Conservation (phyloP, 2,113 vertebrate genomes). For the Erythrolamprus reginae region DNA sequence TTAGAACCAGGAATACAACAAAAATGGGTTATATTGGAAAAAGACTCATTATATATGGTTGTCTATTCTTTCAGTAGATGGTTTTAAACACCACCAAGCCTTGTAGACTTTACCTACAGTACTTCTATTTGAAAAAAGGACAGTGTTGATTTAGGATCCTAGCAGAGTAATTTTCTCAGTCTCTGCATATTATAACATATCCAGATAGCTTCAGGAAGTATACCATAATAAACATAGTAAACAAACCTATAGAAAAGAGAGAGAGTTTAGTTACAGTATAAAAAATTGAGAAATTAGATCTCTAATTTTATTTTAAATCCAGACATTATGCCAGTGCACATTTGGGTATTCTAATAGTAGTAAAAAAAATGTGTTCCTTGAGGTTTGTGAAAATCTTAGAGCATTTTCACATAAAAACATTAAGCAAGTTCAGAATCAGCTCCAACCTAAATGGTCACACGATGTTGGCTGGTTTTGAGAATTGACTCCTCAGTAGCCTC, state of each 20-base stretch:
- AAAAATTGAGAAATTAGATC: not conserved
- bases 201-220: not conserved
- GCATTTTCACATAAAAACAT: not conserved
- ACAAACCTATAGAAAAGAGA: not conserved
- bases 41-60: not conserved
- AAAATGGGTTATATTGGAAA: not conserved
- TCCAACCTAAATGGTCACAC: not conserved
- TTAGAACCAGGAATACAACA: not conserved
- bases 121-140: not conserved
- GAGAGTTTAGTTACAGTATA: not conserved
- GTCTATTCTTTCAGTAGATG: not conserved
- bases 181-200: not conserved
- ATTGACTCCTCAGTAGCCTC: not conserved
- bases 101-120: not conserved
- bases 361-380: not conserved
- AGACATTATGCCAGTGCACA: not conserved
- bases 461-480: not conserved
- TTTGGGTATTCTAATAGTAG: not conserved
- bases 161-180: not conserved
- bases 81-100: not conserved
- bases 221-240: not conserved
- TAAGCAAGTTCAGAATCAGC: not conserved
- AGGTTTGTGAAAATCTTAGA: not conserved
- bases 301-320: not conserved
- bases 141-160: not conserved